Base-by-base conservation (phyloP, 23 tunicate species). In the Trididemnum nubilum region DNA sequence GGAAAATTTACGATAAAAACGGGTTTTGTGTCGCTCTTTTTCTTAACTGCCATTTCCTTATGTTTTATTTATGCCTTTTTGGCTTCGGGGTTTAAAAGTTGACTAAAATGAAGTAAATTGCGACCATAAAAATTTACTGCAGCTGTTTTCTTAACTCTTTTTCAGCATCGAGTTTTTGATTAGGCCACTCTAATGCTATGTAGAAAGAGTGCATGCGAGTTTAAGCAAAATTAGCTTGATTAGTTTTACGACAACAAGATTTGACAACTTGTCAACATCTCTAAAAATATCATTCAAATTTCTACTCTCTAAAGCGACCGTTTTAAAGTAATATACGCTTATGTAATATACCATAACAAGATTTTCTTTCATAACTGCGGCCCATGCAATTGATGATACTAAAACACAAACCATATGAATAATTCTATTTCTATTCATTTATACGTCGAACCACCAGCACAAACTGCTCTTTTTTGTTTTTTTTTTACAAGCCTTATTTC, bases 211-310 rank as follows among this genome's bases (percentile, higher is more conserved):
- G 37, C 74, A 67, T 32, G 3, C 38, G 38, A 33, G 74, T 67
- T 67, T 67, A 67, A 67, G 74, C 74, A 31, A 67, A 67, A 67
- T 67, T 67, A 67, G 18, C 74, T 33, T 67, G 74, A 67, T 67
- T 67, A 67, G 74, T 67, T 67, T 67, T 67, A 67, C 74, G 22
- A 67, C 21, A 32, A 24, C 29, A 67, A 38, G 38, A 7, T 33
- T 61, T 61, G 29, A 21, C 26, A 5, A 22, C 25, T 24, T 61
- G 67, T 61, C 67, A 61, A 4, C 67, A 61, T 24, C 67, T 61
- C 67, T 61, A 61, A 61, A 61, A 61, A 61, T 61, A 61, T 61
- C 67, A n/a, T 5, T 61, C n/a, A 22, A 21, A 21, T 61, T 61
- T 61, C 67, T 12, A 3, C 67, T 26, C 54, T 44, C n/a, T n/a